A percentile compares a stretch with the other conserved stretches of the same genome.
Conservation (phyloP, 2,797 vertebrate species). For the Denticeps clupeoides region DNA sequence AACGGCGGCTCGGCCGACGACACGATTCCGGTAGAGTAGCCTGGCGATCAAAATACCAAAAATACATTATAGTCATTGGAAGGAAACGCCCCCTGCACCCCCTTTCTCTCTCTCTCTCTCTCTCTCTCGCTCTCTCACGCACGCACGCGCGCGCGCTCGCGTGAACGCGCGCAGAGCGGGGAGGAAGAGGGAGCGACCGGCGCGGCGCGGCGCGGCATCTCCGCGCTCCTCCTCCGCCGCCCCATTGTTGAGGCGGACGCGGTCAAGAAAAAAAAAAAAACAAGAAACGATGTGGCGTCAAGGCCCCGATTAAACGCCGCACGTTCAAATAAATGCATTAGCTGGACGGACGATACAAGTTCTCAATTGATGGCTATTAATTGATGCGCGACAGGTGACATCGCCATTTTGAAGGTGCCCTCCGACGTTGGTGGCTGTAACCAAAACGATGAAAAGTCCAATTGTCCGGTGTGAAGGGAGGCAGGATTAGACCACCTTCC, state of each 20-base stretch:
- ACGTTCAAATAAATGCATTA: too few relatives aligned
- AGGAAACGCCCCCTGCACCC: slow-evolving; percentile 55
- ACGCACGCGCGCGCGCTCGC: slow-evolving; percentile 2
- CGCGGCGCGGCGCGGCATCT: slow-evolving; percentile 35
- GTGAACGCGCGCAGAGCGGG: slow-evolving; percentile 24
- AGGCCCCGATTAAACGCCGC: too few relatives aligned
- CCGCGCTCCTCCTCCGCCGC: slow-evolving; percentile 33
- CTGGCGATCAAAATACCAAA: slow-evolving; percentile 33
- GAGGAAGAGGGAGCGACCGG: slow-evolving; percentile 39
- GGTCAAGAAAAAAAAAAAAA: too few relatives aligned
- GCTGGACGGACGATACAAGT: too few relatives aligned
- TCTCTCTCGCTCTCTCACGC: slow-evolving; percentile 12
- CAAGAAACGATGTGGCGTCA: too few relatives aligned
- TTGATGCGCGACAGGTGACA: too few relatives aligned
- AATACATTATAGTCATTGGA: slow-evolving; percentile 53
- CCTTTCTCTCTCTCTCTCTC: slow-evolving; percentile 20
- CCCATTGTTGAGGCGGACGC: slow-evolving; percentile 59
- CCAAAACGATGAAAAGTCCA: too few relatives aligned
- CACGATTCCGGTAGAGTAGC: slow-evolving; percentile 34
- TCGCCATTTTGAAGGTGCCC: too few relatives aligned
- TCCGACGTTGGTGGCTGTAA: too few relatives aligned
- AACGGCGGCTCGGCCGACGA: slow-evolving; percentile 39
- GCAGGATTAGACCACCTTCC: too few relatives aligned
- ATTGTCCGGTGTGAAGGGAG: too few relatives aligned
- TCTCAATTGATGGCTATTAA: too few relatives aligned